Evolutionary conservation across 2,797 vertebrate genomes (phyloP).

Genomic region (Phataginus tetradactyla): DNA sequence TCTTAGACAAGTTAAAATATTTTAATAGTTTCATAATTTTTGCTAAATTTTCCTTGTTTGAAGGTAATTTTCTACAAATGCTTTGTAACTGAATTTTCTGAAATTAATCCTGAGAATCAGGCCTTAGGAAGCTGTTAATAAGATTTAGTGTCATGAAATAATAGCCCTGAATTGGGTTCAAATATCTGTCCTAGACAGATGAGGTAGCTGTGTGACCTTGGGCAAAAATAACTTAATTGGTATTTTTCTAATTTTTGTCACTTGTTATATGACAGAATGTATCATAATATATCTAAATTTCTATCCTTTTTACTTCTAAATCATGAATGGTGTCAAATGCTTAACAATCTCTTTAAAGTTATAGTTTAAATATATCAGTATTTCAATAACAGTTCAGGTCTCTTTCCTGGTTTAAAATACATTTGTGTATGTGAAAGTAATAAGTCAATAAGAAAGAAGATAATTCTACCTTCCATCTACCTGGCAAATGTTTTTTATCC

Average conservation of each 20-base stretch:
- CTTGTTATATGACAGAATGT: not conserved
- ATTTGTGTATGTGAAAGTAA: not conserved
- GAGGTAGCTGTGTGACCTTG: not conserved
- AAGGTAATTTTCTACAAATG: slow-evolving; percentile 7
- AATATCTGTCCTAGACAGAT: not conserved
- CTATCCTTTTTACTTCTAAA: not conserved
- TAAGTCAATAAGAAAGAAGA: not conserved
- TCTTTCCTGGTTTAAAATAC: not conserved
- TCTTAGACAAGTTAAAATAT: not conserved
- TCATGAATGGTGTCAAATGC: not conserved
- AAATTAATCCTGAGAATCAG: slow-evolving; percentile 23
- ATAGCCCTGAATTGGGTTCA: not conserved
- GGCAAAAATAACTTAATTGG: not conserved
- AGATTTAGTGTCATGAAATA: not conserved
- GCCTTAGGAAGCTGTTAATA: not conserved
- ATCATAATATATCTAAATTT: not conserved
- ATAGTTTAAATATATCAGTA: not conserved
- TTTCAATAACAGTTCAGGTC: not conserved
- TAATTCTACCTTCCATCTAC: not conserved
- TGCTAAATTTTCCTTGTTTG: not conserved
- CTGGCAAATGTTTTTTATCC: not conserved
- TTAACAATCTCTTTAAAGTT: not conserved
- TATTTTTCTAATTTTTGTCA: not conserved
- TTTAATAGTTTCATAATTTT: not conserved
- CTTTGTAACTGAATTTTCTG: not conserved